Evolutionary conservation across 2,797 vertebrate species (phyloP), one percentile per base, ranked within the genome.

Genomic region (Leucoraja ocellata): DNA sequence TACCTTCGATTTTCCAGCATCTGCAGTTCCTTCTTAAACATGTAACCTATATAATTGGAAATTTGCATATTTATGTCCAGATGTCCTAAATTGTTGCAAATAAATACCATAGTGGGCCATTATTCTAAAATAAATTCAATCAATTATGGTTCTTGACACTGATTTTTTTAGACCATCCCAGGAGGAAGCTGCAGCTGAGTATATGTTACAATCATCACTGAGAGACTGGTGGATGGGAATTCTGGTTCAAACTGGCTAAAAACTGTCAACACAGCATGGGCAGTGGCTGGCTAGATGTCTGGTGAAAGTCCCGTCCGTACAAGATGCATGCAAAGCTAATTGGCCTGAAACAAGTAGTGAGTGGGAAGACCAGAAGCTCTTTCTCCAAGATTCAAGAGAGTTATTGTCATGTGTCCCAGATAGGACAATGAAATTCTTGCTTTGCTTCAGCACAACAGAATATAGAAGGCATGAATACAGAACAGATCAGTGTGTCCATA

Each of bases 61-160:
- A 78, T 13, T 8, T 28, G 10, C 32, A n/a, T 23, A n/a, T n/a
- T 77, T 77, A 77, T 74, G 9, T 32, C 77, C 25, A 77, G 18
- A 68, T 18, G 28, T 77, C 74, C 11, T n/a, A 77, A 77, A 77
- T 77, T 10, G n/a, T 77, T 9, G 1, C 77, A 78, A 78, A 36
- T 78, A 2, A 78, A 36, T 32, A 36, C 32, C 25, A 2, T 32
- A 78, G 21, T 2, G 25, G 80, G 54, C 8, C 2, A 25, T 54
- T 83, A 80, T 83, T 83, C 54, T 54, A 83, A 83, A 25, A 10
- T 58, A 54, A 83, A 83, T 83, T 83, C 80, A 83, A 83, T 83
- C 25, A 54, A 8, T 25, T 25, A 61, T 58, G 58, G 80, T 83
- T 4, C 23, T 61, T 58, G 23, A 2, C 23, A 28, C 32, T 0